Percentiles rank a stretch among this genome's conserved stretches.
Evolutionary conservation across 2,797 vertebrate species (phyloP).

Genomic region (Neopelma chrysocephalum): DNA sequence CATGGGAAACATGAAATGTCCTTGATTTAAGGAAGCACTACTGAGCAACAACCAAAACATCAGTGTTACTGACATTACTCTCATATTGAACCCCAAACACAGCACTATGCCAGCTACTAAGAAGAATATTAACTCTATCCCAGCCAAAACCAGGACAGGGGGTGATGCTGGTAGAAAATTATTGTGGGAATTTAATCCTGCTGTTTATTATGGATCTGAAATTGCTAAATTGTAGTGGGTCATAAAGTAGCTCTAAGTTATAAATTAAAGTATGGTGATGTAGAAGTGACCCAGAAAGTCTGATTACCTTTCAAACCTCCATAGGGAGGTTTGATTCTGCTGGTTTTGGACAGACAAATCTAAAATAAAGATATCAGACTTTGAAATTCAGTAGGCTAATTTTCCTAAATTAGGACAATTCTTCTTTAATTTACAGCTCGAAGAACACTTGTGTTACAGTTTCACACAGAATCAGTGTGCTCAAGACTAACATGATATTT

Average conservation of each 20-base stretch:
- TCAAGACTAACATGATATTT: background rate
- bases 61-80: background rate
- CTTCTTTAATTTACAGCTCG: background rate
- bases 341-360: background rate
- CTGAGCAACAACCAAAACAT: background rate
- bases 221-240: background rate
- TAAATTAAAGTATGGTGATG: background rate
- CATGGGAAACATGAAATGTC: accelerated
- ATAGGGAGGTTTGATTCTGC: background rate
- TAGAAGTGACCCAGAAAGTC: background rate
- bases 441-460: background rate
- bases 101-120: background rate
- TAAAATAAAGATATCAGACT: background rate
- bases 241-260: background rate
- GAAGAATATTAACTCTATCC: background rate
- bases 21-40: background rate
- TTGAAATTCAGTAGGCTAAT: background rate
- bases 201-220: background rate
- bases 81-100: background rate
- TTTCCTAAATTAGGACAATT: background rate
- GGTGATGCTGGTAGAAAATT: background rate
- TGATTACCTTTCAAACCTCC: background rate
- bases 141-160: background rate
- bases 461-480: background rate
- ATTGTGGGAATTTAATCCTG: background rate